phyloP scores from a whole-genome alignment of 1,140 invertebrate species.

The Condylostylus longicornis region DNA sequence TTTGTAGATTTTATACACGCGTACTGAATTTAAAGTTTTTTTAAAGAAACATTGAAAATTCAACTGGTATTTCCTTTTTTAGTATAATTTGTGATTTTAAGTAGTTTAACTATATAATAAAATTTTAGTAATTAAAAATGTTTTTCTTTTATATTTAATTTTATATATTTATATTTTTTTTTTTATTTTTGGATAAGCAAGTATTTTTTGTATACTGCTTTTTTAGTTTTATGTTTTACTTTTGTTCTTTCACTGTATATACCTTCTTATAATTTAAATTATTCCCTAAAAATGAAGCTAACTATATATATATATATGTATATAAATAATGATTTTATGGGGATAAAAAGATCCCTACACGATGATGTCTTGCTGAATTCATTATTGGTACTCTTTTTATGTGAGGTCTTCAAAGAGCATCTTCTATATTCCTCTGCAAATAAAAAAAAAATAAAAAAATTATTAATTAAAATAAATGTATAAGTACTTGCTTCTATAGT shows the following conservation, averaged over 20 bases:
- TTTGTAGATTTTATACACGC: too few species aligned
- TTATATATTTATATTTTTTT: conserved; percentile 9
- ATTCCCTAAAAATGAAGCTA: too few species aligned
- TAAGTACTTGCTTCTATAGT: too few species aligned
- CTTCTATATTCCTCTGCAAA: not conserved
- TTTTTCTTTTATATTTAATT: conserved; percentile 4
- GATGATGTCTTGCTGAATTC: conserved; percentile 31
- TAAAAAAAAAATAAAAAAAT: not conserved
- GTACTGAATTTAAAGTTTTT: too few species aligned
- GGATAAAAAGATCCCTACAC: conserved; percentile 33
- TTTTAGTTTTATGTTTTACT: conserved; percentile 3
- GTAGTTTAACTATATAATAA: not conserved
- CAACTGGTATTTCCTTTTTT: not conserved
- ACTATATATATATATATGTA: too few species aligned
- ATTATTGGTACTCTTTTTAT: conserved; percentile 18
- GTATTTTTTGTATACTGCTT: not conserved
- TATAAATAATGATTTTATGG: conserved; percentile 21
- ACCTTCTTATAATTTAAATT: conserved; percentile 7
- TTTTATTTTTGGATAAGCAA: conserved; percentile 5
- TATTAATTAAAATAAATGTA: too few species aligned
- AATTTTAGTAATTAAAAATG: not conserved
- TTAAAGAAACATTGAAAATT: too few species aligned
- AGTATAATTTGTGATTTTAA: too few species aligned
- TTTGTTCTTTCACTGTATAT: not conserved
- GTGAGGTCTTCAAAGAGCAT: conserved; percentile 11